A percentile compares a stretch with the other conserved stretches of the same genome.
Conservation (phyloP, 2,113 vertebrate genomes). For the Columbina picui region DNA sequence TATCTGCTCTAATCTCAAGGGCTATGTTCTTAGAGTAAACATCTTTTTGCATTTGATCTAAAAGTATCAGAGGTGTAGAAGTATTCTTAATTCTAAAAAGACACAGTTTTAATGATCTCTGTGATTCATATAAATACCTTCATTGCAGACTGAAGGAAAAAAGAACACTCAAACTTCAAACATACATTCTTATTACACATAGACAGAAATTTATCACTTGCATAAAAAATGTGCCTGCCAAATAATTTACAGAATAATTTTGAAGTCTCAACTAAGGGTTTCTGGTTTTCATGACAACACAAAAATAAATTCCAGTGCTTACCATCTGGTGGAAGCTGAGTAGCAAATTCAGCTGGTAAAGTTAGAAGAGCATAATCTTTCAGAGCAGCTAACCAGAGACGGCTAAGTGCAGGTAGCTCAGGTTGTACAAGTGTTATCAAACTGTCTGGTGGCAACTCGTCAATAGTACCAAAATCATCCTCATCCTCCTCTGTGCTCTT, state of each 20-base stretch:
- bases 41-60: background rate
- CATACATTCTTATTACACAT: background rate
- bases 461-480: slow-evolving; percentile 81
- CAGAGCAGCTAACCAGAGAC: slow-evolving; percentile 93
- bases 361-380: slow-evolving; percentile 96
- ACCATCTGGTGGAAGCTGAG: slow-evolving; percentile 98
- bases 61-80: background rate
- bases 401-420: slow-evolving; percentile 91
- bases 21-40: background rate
- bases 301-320: background rate
- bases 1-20: background rate
- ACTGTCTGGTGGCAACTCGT: slow-evolving; percentile 93
- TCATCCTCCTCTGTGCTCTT: slow-evolving; percentile 87
- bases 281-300: background rate
- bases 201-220: background rate
- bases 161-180: background rate
- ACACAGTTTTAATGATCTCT: background rate
- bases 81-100: background rate
- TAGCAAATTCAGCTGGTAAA: slow-evolving; percentile 95
- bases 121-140: background rate
- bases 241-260: background rate
- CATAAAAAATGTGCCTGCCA: background rate
- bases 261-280: background rate
- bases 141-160: background rate
- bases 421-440: slow-evolving; percentile 95